Percentiles rank a stretch among this genome's conserved stretches.
Conservation (phyloP, 2,113 vertebrate species). For the Callopanchax toddi region DNA sequence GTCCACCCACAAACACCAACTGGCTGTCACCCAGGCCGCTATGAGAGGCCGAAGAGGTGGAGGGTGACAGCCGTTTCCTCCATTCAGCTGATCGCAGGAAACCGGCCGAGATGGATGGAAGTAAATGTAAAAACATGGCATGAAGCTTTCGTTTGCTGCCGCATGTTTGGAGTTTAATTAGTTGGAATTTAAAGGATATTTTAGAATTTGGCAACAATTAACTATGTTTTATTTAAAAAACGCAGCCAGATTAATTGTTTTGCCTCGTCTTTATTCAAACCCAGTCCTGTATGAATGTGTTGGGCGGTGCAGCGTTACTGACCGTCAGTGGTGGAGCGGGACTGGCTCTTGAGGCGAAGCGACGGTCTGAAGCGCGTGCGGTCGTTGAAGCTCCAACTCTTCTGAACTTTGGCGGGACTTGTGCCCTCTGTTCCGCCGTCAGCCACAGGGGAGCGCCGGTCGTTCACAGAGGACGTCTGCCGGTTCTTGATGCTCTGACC, state of each 20-base stretch:
- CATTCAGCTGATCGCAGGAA: no score
- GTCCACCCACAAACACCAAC: constrained; percentile 39
- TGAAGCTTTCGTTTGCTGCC: no score
- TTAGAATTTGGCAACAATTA: no score
- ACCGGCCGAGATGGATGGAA: no score
- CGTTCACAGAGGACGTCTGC: constrained; percentile 87
- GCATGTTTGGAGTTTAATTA: no score
- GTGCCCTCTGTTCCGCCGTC: constrained; percentile 86
- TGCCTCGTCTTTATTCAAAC: no score
- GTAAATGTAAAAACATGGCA: no score
- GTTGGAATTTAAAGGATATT: no score
- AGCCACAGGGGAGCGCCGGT: constrained; percentile 88
- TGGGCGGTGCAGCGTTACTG: constrained; percentile 2
- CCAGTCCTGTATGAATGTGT: no score
- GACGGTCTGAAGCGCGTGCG: constrained; percentile 94
- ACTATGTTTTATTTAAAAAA: no score
- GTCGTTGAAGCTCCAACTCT: constrained; percentile 99
- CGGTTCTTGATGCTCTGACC: constrained; percentile 94
- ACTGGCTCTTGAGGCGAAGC: constrained; percentile 93
- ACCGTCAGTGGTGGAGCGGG: constrained; percentile 90
- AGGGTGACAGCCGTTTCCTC: no score
- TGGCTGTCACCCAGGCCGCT: constrained; percentile 11
- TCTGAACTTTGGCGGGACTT: constrained; percentile 95
- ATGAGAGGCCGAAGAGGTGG: constrained; percentile 1
- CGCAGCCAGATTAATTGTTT: no score